Evolutionary conservation across 2,797 vertebrate species (phyloP).

Genomic region (Nyctibius grandis): DNA sequence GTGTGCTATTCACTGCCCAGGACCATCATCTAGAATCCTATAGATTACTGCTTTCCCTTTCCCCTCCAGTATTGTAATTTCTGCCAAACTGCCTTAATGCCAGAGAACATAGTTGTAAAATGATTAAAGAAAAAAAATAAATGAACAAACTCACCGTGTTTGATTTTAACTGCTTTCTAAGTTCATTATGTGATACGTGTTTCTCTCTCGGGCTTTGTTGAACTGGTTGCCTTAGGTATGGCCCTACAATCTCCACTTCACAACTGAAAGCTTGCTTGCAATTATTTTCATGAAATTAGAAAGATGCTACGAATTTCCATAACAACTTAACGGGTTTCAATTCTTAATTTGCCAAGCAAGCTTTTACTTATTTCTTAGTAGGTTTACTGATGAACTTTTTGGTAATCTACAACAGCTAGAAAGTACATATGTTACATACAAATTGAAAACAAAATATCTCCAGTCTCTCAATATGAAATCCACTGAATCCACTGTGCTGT

Average conservation of each 20-base stretch:
- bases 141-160: not conserved
- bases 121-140: not conserved
- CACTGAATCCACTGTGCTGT: not conserved
- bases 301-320: not conserved
- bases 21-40: not conserved
- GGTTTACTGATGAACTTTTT: not conserved
- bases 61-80: not conserved
- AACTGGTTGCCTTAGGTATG: not conserved
- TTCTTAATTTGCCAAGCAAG: not conserved
- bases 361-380: not conserved
- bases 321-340: not conserved
- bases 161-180: not conserved
- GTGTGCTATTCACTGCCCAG: not conserved
- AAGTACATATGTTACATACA: not conserved
- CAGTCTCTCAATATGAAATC: not conserved
- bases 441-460: not conserved
- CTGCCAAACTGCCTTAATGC: conserved; percentile 7
- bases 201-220: not conserved
- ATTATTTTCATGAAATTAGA: not conserved
- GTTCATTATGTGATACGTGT: not conserved
- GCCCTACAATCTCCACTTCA: not conserved
- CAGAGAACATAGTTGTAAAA: not conserved
- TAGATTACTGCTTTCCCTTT: not conserved
- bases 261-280: not conserved
- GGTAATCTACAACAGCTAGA: not conserved